phyloP scores from a whole-genome alignment of 2,797 vertebrate species.

The Cossypha polioptera region DNA sequence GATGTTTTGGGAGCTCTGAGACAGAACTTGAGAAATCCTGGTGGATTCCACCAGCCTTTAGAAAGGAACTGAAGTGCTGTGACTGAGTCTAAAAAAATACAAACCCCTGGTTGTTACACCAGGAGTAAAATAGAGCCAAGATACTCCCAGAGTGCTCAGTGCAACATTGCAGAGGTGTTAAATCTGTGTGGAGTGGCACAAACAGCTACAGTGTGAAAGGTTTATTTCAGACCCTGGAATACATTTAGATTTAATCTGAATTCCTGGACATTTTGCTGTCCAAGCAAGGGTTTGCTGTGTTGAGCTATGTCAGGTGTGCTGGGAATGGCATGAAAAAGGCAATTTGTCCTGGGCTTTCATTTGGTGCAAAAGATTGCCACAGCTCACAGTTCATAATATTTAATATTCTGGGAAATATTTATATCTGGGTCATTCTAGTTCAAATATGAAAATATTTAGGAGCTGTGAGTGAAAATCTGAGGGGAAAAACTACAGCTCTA shows the following conservation, averaged over 20 bases:
- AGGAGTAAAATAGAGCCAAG: not conserved
- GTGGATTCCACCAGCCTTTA: not conserved
- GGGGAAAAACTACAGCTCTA: not conserved
- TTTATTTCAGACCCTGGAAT: not conserved
- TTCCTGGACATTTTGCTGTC: not conserved
- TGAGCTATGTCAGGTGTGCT: rapidly evolving
- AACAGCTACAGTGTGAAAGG: not conserved
- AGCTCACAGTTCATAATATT: not conserved
- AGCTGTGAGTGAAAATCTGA: not conserved
- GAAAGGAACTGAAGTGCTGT: not conserved
- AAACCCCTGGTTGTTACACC: not conserved
- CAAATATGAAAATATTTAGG: not conserved
- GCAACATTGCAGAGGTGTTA: not conserved
- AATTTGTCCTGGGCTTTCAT: not conserved
- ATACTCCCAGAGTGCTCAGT: not conserved
- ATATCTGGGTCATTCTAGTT: not conserved
- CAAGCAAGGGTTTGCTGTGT: not conserved
- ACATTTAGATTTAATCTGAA: not conserved
- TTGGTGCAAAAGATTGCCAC: not conserved
- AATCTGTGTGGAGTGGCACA: not conserved
- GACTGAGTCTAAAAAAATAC: not conserved
- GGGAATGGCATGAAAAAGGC: not conserved
- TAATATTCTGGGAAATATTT: not conserved
- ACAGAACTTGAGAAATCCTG: not conserved
- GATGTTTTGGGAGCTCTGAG: not conserved